Conservation (phyloP, 2,888 invertebrate species). For the Volucella zonaria region DNA sequence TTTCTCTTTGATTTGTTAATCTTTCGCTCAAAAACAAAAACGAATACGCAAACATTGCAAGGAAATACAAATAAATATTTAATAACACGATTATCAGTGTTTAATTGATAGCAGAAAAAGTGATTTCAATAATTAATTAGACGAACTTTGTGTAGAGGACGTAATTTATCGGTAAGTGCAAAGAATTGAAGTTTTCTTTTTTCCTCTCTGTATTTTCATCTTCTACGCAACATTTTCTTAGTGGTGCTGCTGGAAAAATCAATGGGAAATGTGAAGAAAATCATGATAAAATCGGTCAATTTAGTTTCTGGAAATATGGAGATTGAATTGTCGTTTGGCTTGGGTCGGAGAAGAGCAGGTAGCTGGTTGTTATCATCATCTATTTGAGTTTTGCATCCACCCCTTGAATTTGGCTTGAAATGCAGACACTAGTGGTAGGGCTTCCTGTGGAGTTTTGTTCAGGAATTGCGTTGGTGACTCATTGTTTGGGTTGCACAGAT, state of each 20-base stretch:
- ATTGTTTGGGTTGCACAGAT: constrained; percentile 53
- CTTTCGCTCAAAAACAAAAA: constrained; percentile 21
- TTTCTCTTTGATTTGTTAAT: constrained; percentile 1
- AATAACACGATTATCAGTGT: constrained; percentile 52
- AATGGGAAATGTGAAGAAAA: constrained; percentile 51
- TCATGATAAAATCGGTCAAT: not conserved
- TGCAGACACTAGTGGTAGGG: not conserved
- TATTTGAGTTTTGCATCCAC: constrained; percentile 34
- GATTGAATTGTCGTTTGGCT: not conserved
- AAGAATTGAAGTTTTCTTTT: not conserved
- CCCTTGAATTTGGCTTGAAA: constrained; percentile 32
- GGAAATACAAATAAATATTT: constrained; percentile 28
- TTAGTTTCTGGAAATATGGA: not conserved
- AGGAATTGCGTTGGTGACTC: constrained; percentile 20
- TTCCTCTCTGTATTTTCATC: not conserved
- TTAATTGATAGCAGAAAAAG: constrained; percentile 42
- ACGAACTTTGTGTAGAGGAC: constrained; percentile 7
- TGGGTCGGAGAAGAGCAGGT: constrained; percentile 10
- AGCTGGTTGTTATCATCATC: not conserved
- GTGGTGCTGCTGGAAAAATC: constrained; percentile 37
- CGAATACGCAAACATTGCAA: constrained; percentile 9
- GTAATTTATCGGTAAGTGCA: constrained; percentile 47
- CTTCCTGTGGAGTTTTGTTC: not conserved
- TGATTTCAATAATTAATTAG: constrained; percentile 31
- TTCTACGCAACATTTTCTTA: constrained; percentile 52